These are phyloP conservation scores for Paramormyrops hopkinsi DNA, from an alignment of 2,797 vertebrate species.

Conservation along the genomic window DNA sequence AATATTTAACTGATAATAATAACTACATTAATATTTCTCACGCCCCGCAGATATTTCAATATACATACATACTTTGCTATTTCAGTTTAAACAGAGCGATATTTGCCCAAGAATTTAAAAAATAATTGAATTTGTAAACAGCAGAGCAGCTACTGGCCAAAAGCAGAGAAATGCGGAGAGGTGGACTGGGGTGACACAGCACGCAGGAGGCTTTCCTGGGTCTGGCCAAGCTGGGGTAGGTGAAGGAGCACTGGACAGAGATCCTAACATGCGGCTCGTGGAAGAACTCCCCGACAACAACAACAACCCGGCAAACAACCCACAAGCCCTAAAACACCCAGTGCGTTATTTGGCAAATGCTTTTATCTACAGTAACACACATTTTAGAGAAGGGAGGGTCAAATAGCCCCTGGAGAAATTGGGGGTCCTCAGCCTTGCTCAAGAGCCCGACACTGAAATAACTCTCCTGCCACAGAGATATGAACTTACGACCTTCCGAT, in stretches of 20 bases:
- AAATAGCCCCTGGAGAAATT: not conserved
- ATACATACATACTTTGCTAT: not conserved
- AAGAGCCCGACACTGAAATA: not conserved
- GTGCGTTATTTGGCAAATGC: not conserved
- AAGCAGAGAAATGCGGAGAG: not conserved
- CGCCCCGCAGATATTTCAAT: not conserved
- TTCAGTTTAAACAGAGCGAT: not conserved
- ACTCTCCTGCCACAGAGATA: not conserved
- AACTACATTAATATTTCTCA: not conserved
- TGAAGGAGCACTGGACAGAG: not conserved
- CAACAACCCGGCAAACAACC: not conserved
- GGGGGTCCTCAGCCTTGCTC: not conserved
- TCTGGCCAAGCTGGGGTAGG: not conserved
- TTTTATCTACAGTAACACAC: not conserved
- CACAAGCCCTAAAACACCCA: not conserved
- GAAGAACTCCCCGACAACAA: not conserved
- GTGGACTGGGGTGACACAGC: not conserved
- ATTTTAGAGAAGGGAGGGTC: not conserved
- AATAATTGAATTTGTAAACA: not conserved
- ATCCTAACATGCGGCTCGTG: not conserved
- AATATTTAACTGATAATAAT: not conserved
- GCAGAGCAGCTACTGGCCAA: not conserved
- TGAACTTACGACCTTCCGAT: not conserved
- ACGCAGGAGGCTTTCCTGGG: not conserved
- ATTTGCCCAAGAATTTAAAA: not conserved